phyloP scores from a whole-genome alignment of 1,140 invertebrate genomes.

The Alviniconcha marisindica region DNA sequence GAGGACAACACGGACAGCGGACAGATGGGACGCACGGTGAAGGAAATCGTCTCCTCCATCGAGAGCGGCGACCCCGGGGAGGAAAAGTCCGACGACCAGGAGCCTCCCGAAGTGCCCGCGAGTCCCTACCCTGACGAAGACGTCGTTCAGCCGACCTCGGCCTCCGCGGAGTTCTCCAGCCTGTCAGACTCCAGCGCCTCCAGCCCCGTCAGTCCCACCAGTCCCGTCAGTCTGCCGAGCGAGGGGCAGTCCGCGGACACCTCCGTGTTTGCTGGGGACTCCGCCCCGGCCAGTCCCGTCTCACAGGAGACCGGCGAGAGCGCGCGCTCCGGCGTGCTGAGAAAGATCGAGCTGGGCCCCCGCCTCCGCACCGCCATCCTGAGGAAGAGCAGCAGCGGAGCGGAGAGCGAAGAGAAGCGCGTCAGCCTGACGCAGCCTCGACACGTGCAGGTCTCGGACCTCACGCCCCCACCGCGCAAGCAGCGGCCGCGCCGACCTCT shows the following conservation, averaged over 20 bases:
- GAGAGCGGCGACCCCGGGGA: neutral
- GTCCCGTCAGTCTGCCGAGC: neutral
- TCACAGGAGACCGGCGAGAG: slow-evolving; percentile 27
- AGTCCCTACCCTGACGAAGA: slow-evolving; percentile 27
- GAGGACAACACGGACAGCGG: neutral
- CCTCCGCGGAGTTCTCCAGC: neutral
- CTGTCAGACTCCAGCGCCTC: neutral
- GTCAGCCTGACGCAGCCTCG: slow-evolving; percentile 33
- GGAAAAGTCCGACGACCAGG: neutral
- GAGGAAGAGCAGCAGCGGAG: slow-evolving; percentile 23
- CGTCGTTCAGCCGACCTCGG: neutral
- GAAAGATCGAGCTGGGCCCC: slow-evolving; percentile 27
- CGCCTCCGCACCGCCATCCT: slow-evolving; percentile 33
- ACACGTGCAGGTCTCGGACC: slow-evolving; percentile 7
- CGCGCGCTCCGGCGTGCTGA: slow-evolving; percentile 14
- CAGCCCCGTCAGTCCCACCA: neutral
- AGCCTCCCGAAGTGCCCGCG: slow-evolving; percentile 8
- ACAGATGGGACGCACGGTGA: neutral
- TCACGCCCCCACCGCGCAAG: slow-evolving; percentile 31
- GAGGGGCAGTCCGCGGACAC: neutral
- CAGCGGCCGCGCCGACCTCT: neutral
- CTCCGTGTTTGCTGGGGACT: too few relatives aligned
- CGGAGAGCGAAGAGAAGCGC: slow-evolving; percentile 24
- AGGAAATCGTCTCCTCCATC: slow-evolving; percentile 32
- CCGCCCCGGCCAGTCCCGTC: neutral